Conservation (phyloP, 1,140 invertebrate species). For the Nasonia giraulti region DNA sequence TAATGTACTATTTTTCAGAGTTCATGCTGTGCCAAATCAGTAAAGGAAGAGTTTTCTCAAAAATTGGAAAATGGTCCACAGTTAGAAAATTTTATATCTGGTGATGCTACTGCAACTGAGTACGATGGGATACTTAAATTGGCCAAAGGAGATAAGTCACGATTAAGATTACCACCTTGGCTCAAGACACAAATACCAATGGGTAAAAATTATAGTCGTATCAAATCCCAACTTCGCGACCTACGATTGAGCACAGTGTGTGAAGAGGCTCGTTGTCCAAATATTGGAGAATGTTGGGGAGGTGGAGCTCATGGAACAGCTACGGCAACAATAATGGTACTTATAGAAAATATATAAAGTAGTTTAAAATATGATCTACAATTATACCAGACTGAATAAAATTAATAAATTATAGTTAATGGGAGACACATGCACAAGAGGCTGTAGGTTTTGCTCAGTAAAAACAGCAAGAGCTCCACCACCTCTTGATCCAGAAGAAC, state of each 20-base stretch:
- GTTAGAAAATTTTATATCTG: slow-evolving; percentile 67
- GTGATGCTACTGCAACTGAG: slow-evolving; percentile 55
- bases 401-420: slow-evolving; percentile 79
- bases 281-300: slow-evolving; percentile 99
- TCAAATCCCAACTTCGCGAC: slow-evolving; percentile 91
- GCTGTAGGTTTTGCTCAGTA: slow-evolving; percentile 98
- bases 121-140: slow-evolving; percentile 90
- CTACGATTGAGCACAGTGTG: slow-evolving; percentile 98
- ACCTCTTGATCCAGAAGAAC: slow-evolving; percentile 92
- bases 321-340: slow-evolving; percentile 93
- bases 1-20: slow-evolving; percentile 56
- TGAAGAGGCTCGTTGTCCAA: slow-evolving; percentile 98
- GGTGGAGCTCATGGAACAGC: slow-evolving; percentile 91
- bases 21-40: slow-evolving; percentile 56
- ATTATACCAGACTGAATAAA: slow-evolving; percentile 13
- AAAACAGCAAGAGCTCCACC: slow-evolving; percentile 96
- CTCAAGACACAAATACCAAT: slow-evolving; percentile 96
- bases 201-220: slow-evolving; percentile 87
- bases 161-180: slow-evolving; percentile 96
- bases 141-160: slow-evolving; percentile 86
- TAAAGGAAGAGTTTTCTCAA: slow-evolving; percentile 63
- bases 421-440: slow-evolving; percentile 93
- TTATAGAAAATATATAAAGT: background rate
- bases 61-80: slow-evolving; percentile 67
- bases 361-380: background rate